Conservation (phyloP, 2,113 vertebrate species). For the Tetrax tetrax region DNA sequence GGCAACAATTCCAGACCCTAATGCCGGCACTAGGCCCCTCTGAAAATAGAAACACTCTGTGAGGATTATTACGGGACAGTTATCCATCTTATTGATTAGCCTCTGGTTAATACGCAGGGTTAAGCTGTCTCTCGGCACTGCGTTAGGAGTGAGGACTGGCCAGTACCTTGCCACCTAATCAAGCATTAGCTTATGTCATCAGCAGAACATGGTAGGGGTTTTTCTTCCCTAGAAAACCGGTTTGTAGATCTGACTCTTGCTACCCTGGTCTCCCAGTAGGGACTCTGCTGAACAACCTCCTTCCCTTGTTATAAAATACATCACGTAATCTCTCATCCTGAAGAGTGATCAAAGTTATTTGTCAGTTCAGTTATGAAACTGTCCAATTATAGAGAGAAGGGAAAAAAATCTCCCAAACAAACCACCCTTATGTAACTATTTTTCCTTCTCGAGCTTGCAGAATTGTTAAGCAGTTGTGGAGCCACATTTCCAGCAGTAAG, state of each 20-base stretch:
- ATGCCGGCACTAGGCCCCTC: constrained; percentile 16
- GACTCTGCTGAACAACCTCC: constrained; percentile 6
- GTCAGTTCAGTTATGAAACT: constrained; percentile 64
- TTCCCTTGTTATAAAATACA: constrained; percentile 47
- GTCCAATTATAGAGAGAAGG: constrained; percentile 52
- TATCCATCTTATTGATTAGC: constrained; percentile 61
- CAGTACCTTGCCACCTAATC: not conserved
- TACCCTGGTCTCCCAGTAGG: not conserved
- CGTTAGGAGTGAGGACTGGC: not conserved
- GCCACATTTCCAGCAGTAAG: not conserved
- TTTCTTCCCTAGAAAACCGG: not conserved
- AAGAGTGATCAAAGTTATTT: constrained; percentile 66
- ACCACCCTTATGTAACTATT: constrained; percentile 24
- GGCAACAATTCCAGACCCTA: not conserved
- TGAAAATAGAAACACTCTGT: constrained; percentile 26
- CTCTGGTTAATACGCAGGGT: not conserved
- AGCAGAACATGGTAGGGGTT: not conserved
- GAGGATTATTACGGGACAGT: constrained; percentile 50
- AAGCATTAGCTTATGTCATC: not conserved
- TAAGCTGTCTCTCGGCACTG: constrained; percentile 47
- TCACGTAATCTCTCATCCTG: constrained; percentile 43
- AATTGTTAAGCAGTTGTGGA: constrained; percentile 14
- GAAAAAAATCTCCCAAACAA: constrained; percentile 57
- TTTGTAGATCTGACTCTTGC: constrained; percentile 1
- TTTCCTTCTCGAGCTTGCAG: not conserved